Evolutionary conservation across 1,140 invertebrate genomes (phyloP), one percentile per base, ranked within the genome.

Genomic region (Bathynomus jamesi): DNA sequence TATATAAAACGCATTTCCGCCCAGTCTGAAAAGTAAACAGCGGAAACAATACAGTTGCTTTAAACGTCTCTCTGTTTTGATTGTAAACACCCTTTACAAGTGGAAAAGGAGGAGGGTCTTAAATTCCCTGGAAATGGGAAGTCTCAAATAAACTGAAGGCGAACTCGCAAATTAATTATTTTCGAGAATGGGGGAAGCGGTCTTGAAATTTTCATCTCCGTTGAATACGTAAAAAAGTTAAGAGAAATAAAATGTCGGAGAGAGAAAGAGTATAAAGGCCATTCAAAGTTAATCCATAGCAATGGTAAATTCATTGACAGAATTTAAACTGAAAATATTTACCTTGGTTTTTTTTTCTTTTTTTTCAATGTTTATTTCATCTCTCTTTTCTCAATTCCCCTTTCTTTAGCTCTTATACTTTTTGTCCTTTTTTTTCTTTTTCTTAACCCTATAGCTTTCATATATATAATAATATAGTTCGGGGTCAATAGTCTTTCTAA

Each of bases 31-130:
- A 53, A 53, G 40, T 53, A 53, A 53, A 53, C 40, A 53, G 40
- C 40, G 40, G 40, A 53, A 53, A 53, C 40, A 53, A 53, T 53
- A 53, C 40, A 53, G 40, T 53, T 53, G 40, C 40, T 53, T 53
- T 53, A 53, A 53, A 53, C 40, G 40, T 53, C 40, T 21, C 21
- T 53, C 32, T 53, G 40, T 53, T 53, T 40, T 53, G 40, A 53
- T 53, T 53, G 40, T 53, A 53, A 53, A 53, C 40, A 53, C 11
- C 21, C 40, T 53, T 53, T 53, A 53, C 40, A 53, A 53, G 40
- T 17, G 11, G 40, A 53, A 53, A 53, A 17, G 40, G 40, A 5
- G 5, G 5, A 53, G 40, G 40, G 40, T 53, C 40, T 53, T 53
- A 53, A 53, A 53, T 53, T 53, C 40, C 11, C 11, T 53, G 40